phyloP scores from a whole-genome alignment of 2,113 vertebrate genomes.

The Gorsachius goisagi region DNA sequence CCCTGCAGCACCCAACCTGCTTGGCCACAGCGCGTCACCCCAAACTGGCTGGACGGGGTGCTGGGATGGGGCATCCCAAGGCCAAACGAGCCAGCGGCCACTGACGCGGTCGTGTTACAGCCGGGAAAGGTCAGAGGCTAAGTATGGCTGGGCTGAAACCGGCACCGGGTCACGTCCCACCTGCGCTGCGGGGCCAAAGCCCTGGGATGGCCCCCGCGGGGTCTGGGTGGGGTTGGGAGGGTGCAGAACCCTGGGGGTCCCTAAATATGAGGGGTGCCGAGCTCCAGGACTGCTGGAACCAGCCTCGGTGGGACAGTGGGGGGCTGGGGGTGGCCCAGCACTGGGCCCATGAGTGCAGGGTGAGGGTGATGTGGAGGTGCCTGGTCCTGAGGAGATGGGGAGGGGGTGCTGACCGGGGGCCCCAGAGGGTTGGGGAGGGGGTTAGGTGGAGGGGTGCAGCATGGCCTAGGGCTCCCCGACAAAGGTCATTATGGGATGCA shows the following conservation, averaged over 20 bases:
- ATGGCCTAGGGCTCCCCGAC: background rate
- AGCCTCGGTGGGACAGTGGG: accelerated
- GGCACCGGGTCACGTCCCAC: slow-evolving; percentile 23
- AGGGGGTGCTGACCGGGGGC: background rate
- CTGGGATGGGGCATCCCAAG: background rate
- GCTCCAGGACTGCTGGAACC: background rate
- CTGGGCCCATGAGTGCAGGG: background rate
- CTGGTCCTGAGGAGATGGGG: background rate
- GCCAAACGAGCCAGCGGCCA: background rate
- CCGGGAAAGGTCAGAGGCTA: slow-evolving; percentile 52
- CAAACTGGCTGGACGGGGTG: slow-evolving; percentile 34
- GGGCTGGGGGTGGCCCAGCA: background rate
- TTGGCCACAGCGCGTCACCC: slow-evolving; percentile 11
- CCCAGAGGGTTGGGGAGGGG: background rate
- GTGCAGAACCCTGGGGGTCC: background rate
- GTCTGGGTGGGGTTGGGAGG: background rate
- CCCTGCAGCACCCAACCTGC: background rate
- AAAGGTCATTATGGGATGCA: background rate
- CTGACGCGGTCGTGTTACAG: slow-evolving; percentile 29
- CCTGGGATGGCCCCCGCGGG: accelerated
- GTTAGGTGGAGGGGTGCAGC: background rate
- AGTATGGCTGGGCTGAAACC: slow-evolving; percentile 22
- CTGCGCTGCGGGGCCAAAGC: background rate
- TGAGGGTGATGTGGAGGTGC: background rate
- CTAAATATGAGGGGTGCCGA: accelerated